Evolutionary conservation across 1,140 invertebrate genomes (phyloP).

Genomic region (Diorhabda carinulata): DNA sequence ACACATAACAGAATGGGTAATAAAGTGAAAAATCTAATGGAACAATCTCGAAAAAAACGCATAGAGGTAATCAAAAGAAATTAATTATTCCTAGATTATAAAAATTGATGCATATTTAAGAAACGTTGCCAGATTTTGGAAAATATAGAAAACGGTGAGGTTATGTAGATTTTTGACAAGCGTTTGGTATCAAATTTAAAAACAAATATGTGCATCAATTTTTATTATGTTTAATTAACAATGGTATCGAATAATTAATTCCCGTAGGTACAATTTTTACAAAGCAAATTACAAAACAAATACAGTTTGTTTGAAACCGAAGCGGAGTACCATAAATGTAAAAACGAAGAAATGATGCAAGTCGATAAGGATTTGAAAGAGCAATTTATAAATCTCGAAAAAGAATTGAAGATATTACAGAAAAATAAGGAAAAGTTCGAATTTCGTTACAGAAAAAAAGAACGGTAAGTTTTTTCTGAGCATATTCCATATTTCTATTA

Average conservation of each 20-base stretch:
- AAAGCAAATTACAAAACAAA: slow-evolving; percentile 60
- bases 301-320: slow-evolving; percentile 58
- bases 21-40: slow-evolving; percentile 6
- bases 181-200: too few relatives aligned
- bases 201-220: too few relatives aligned
- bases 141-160: too few relatives aligned
- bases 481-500: too few relatives aligned
- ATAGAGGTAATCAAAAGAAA: neutral
- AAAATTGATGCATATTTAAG: neutral
- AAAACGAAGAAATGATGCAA: slow-evolving; percentile 47
- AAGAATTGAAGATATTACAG: slow-evolving; percentile 51
- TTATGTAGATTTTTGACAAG: too few relatives aligned
- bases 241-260: neutral
- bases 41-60: neutral
- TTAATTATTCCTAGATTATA: neutral
- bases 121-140: too few relatives aligned
- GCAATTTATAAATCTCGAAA: slow-evolving; percentile 48
- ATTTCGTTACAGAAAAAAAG: slow-evolving; percentile 48
- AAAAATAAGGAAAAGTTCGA: slow-evolving; percentile 50
- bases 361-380: slow-evolving; percentile 41
- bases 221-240: too few relatives aligned
- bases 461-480: slow-evolving; percentile 45
- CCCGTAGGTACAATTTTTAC: slow-evolving; percentile 53
- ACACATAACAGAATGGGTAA: slow-evolving; percentile 56
- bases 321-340: slow-evolving; percentile 55